Evolutionary conservation across 2,113 vertebrate species (phyloP).

Genomic region (Melanerpes aurifrons): DNA sequence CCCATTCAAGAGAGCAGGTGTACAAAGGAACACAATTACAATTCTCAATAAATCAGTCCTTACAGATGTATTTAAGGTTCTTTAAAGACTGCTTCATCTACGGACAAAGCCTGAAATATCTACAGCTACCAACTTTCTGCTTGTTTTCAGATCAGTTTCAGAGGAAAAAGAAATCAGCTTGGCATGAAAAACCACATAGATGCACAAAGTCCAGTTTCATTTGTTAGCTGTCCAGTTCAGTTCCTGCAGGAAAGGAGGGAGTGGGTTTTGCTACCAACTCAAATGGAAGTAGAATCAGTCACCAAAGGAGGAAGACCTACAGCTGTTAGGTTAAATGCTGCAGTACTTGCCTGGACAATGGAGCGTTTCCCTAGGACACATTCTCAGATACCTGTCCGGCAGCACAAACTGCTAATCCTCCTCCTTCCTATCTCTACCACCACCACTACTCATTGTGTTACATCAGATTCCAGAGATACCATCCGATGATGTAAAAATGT

Average conservation of each 20-base stretch:
- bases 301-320: slow-evolving; percentile 34
- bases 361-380: slow-evolving; percentile 46
- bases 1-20: slow-evolving; percentile 5
- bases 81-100: neutral
- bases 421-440: neutral
- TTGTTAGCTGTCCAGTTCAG: slow-evolving; percentile 25
- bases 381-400: slow-evolving; percentile 13
- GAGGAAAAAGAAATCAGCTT: slow-evolving; percentile 11
- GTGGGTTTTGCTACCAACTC: slow-evolving; percentile 24
- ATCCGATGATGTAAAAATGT: neutral
- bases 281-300: slow-evolving; percentile 23
- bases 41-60: slow-evolving; percentile 24
- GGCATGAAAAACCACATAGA: neutral
- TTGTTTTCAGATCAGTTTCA: slow-evolving; percentile 27
- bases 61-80: neutral
- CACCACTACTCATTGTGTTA: neutral
- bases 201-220: slow-evolving; percentile 30
- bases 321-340: slow-evolving; percentile 50
- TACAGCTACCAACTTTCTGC: slow-evolving; percentile 13
- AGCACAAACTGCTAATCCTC: slow-evolving; percentile 42
- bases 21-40: slow-evolving; percentile 36
- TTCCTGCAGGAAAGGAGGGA: slow-evolving; percentile 30
- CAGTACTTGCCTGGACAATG: slow-evolving; percentile 40
- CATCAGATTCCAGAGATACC: neutral
- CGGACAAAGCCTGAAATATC: slow-evolving; percentile 18